Evolutionary conservation across 2,888 invertebrate species (phyloP), one percentile per base, ranked within the genome.

Genomic region (Drosophila subquinaria): DNA sequence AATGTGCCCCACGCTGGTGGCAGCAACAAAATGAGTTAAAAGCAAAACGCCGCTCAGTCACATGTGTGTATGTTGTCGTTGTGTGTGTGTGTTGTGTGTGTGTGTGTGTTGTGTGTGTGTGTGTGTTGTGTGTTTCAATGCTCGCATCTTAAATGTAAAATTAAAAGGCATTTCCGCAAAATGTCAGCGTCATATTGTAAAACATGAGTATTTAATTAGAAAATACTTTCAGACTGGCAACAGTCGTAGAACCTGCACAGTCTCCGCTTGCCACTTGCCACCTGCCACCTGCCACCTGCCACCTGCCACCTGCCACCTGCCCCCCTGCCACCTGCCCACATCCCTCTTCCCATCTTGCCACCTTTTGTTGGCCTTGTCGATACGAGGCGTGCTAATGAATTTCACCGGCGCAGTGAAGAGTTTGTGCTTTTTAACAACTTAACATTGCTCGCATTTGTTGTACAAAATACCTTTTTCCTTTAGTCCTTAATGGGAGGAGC

Each of bases 121-220:
- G 9, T 27, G 47, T 17, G 47, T 48, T 40, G 17, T 60, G 60
- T 53, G 17, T 45, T 36, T 50, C 61, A 51, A 40, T 45, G 56
- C 48, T 68, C 68, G 67, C 82, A 76, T 81, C 83, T 84, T 80
- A 80, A 82, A 84, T 82, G 84, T 81, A 79, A 89, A 90, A 90
- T 90, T 88, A 89, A 90, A 89, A 90, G 86, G 89, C 84, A 89
- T 89, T 90, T 90, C 90, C 90, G 84, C 81, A 83, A 82, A 86
- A 86, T 89, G 89, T 89, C 76, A 87, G 90, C 86, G 83, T 85
- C 90, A 90, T 90, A 90, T 90, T 90, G 90, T 89, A 81, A 90
- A 90, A 90, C 90, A 90, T 82, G 90, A 87, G 82, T 81, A 89
- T 90, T 90, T 90, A 90, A 90, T 90, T 90, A 90, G 90, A 90